Evolutionary conservation across 2,888 invertebrate species (phyloP).

Genomic region (Andrena hattorfiana): DNA sequence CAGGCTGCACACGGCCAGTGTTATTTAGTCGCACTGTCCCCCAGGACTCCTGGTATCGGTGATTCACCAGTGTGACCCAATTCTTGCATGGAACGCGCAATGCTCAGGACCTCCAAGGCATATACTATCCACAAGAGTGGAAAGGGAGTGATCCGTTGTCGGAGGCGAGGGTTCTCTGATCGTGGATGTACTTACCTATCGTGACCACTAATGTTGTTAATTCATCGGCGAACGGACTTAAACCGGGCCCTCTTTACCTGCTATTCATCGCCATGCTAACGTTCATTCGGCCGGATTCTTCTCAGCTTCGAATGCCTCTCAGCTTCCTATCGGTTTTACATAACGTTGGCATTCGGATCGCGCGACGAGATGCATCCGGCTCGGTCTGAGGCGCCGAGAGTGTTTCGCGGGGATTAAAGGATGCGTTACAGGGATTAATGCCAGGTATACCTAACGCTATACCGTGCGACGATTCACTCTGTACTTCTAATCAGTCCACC

Average conservation of each 20-base stretch:
- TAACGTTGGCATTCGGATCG: conserved; percentile 7
- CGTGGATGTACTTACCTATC: not conserved
- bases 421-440: conserved; percentile 1
- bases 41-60: conserved; percentile 15
- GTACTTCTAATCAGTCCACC: conserved; percentile 37
- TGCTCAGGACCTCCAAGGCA: not conserved
- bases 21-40: conserved; percentile 24
- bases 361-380: not conserved
- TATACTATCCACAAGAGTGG: too few species aligned
- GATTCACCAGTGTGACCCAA: conserved; percentile 4
- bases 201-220: not conserved
- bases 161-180: too few species aligned
- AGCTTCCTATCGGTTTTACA: conserved; percentile 1
- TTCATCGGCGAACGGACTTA: not conserved
- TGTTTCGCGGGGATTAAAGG: conserved; percentile 1
- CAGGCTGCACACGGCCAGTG: not conserved
- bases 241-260: not conserved
- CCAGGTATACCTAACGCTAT: not conserved
- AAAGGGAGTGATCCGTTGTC: too few species aligned
- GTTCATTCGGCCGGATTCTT: not conserved
- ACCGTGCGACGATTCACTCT: conserved; percentile 13
- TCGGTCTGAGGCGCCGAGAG: not conserved
- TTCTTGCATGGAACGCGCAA: not conserved
- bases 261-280: not conserved
- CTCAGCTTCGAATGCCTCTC: not conserved